A percentile compares a stretch with the other conserved stretches of the same genome.
phyloP scores from a whole-genome alignment of 2,797 vertebrate genomes.

The Heterohyrax brucei region DNA sequence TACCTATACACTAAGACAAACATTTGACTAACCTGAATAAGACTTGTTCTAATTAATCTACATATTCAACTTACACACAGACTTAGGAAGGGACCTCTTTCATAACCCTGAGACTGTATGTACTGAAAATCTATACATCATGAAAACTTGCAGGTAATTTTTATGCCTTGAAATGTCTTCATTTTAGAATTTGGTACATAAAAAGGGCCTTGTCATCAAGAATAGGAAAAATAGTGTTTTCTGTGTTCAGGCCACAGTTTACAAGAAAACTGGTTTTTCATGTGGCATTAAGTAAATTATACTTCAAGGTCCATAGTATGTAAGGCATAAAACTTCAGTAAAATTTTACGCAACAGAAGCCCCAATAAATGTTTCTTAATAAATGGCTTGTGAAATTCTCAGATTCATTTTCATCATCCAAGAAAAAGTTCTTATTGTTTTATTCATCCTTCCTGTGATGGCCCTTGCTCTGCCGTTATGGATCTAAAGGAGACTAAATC shows the following conservation, averaged over 20 bases:
- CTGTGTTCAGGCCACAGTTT: constrained; percentile 74
- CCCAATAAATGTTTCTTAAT: not conserved
- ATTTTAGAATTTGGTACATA: constrained; percentile 83
- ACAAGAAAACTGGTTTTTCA: constrained; percentile 72
- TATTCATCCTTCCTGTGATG: accelerated
- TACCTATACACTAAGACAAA: too few species aligned
- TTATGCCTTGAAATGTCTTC: constrained; percentile 78
- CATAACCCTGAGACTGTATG: too few species aligned
- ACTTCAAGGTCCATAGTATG: constrained; percentile 82
- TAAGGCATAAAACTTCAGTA: constrained; percentile 85
- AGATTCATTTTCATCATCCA: accelerated
- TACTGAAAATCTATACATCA: constrained; percentile 67
- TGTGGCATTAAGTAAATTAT: constrained; percentile 81
- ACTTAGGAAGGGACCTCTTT: too few species aligned
- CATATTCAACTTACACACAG: too few species aligned
- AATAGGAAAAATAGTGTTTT: constrained; percentile 85
- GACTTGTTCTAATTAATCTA: too few species aligned
- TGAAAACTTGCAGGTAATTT: constrained; percentile 82
- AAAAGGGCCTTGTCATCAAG: constrained; percentile 83
- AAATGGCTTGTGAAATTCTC: not conserved
- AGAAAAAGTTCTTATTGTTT: too few species aligned
- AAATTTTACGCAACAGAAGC: constrained; percentile 75
- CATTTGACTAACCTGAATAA: too few species aligned
- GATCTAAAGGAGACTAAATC: not conserved
- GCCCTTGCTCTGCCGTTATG: not conserved